Conservation (phyloP, 2,113 vertebrate species). For the Nematolebias whitei region DNA sequence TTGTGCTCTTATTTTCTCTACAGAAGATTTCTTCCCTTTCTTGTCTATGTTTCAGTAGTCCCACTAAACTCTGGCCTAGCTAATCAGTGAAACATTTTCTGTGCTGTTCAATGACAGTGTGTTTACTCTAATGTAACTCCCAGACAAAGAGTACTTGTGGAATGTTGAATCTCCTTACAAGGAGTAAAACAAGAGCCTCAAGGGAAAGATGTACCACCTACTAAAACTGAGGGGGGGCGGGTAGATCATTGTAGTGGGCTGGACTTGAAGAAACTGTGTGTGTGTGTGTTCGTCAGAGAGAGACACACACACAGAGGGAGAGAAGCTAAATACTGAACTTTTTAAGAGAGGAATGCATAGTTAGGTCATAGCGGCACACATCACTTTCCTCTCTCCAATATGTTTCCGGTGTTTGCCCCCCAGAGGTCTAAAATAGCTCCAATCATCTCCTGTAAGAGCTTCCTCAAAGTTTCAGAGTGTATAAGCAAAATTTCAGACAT, state of each 20-base stretch:
- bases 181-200: slow-evolving; percentile 60
- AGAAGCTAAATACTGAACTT: slow-evolving; percentile 18
- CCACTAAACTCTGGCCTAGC: neutral
- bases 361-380: slow-evolving; percentile 28
- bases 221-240: slow-evolving; percentile 40
- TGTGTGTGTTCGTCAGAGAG: slow-evolving; percentile 31
- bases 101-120: slow-evolving; percentile 17
- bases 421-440: slow-evolving; percentile 41
- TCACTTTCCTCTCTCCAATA: slow-evolving; percentile 34
- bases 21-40: neutral
- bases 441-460: slow-evolving; percentile 45
- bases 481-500: slow-evolving; percentile 40
- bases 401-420: slow-evolving; percentile 62
- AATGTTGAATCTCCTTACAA: slow-evolving; percentile 75
- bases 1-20: slow-evolving; percentile 8
- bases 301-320: neutral
- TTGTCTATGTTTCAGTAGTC: slow-evolving; percentile 8
- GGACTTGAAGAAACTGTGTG: slow-evolving; percentile 29
- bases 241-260: slow-evolving; percentile 42
- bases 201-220: slow-evolving; percentile 50
- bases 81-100: slow-evolving; percentile 6
- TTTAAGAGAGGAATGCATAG: slow-evolving; percentile 51
- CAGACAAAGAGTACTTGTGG: slow-evolving; percentile 53
- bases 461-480: slow-evolving; percentile 12
- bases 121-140: slow-evolving; percentile 49